Evolutionary conservation across 2,888 invertebrate genomes (phyloP), one percentile per base, ranked within the genome.

Genomic region (Sinotaia quadrata): DNA sequence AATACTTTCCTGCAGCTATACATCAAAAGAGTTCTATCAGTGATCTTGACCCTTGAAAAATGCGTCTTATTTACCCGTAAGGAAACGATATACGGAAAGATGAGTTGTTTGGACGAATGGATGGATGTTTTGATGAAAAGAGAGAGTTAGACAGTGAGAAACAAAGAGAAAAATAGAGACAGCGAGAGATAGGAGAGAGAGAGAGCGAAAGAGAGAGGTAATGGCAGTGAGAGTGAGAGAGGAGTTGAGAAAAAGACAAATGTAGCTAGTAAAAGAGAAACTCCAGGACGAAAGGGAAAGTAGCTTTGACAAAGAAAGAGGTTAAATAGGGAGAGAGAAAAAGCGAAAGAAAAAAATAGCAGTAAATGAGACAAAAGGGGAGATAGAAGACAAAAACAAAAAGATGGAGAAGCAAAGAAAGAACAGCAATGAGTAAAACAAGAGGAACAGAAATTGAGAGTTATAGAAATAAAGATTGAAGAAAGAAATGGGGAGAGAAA

Each of bases 171-270:
- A 21, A n/a, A 12, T 2, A 10, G 47, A 29, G 47, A 27, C 0
- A 49, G 47, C 21, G 47, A 41, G n/a, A 27, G 29, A 5, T 33
- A 5, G 34, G 34, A 5, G 5, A 10, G 4, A 24, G 34, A 33
- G 34, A n/a, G 5, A n/a, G 15, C n/a, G 44, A 41, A 15, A 15
- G 15, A 15, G 44, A 41, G n/a, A n/a, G n/a, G n/a, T n/a, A n/a
- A n/a, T n/a, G n/a, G n/a, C n/a, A n/a, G n/a, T n/a, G n/a, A 15
- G 31, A 61, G 61, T 56, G 54, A 65, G 65, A 65, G 5, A 65
- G 56, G 56, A 31, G 41, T 54, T 56, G 54, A 65, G 65, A 65
- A 41, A 65, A 56, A 65, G 29, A 65, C 54, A 65, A 31, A 65
- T 54, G 37, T 36, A 54, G 65, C 36, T 36, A 4, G 56, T 37